Base-by-base conservation (phyloP, 2,113 vertebrate species). In the Fukomys damarensis region DNA sequence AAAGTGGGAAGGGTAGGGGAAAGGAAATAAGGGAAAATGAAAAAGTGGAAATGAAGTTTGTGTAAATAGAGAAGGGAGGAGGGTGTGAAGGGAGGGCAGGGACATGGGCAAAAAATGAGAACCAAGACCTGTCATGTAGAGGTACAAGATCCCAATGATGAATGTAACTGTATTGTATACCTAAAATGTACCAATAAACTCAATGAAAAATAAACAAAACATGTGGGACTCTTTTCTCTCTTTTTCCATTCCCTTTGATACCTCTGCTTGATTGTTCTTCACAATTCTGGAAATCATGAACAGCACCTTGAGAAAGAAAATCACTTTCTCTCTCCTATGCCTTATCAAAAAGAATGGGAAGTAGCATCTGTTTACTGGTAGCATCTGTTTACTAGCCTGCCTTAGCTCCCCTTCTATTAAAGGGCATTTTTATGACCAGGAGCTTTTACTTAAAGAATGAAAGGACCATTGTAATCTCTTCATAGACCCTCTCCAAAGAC, bases 381-480 rank as follows among this genome's bases (percentile, higher is more conserved):
- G n/a, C n/a, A n/a, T n/a, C n/a, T n/a, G n/a, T n/a, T 95, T 86
- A 66, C 38, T 82, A 79, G 17, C 10, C 52, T 58, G 54, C 3
- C 12, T 65, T 85, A 24, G 52, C 38, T 82, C 19, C 41, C 56
- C n/a, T 93, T 77, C 56, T 74, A 49, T 70, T 77, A 56, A 93
- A 94, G 54, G 35, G 83, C 22, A 93, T 74, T 74, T 74, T 43
- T 43, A 49, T 77, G 20, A 88, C 16, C 26, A 94, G 66, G 88
- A 61, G 4, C 49, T 96, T 93, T 96, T 92, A 84, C 58, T 96
- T 95, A 94, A 91, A 96, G 74, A 96, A 82, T 35, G 84, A 91
- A 74, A 10, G 28, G 16, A 54, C 63, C 76, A 65, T 95, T 85
- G 22, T 81, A 17, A 59, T 94, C 52, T 22, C 66, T 70, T 17